Percentiles rank a stretch among this genome's conserved stretches.
phyloP scores from a whole-genome alignment of 2,888 invertebrate genomes.

The Drosophila longiperda region DNA sequence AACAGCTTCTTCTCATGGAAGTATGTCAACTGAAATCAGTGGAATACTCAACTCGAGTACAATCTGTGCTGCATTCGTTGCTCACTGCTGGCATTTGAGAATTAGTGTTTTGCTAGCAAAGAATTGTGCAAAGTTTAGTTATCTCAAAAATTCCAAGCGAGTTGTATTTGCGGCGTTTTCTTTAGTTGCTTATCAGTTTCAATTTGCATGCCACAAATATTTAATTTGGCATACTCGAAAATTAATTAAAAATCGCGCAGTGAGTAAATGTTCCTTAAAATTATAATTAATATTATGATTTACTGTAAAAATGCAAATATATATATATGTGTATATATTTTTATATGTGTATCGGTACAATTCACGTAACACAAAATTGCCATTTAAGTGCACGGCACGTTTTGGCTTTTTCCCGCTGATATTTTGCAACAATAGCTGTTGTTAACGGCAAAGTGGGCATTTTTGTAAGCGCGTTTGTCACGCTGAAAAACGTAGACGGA shows the following conservation, averaged over 20 bases:
- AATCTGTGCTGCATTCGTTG: constrained; percentile 14
- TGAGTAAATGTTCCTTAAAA: not conserved
- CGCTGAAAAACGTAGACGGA: constrained; percentile 21
- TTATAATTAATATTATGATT: constrained; percentile 2
- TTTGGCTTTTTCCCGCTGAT: constrained; percentile 17
- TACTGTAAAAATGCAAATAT: constrained; percentile 1
- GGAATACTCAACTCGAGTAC: constrained; percentile 11
- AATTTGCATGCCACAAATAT: constrained; percentile 58
- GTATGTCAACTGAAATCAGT: constrained; percentile 31
- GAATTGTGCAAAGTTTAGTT: constrained; percentile 33
- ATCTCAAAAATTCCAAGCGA: constrained; percentile 34
- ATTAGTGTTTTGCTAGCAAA: constrained; percentile 3
- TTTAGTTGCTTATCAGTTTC: constrained; percentile 44
- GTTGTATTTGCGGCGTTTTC: constrained; percentile 23
- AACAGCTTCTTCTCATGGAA: constrained; percentile 17
- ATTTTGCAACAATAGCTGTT: constrained; percentile 37
- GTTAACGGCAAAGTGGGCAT: constrained; percentile 39
- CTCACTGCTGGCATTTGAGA: not conserved
- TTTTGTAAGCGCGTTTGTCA: constrained; percentile 28
- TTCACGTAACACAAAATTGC: constrained; percentile 29
- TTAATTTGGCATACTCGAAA: constrained; percentile 22
- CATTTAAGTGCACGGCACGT: constrained; percentile 36
- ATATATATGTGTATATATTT: too few relatives aligned
- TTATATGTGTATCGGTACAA: not conserved
- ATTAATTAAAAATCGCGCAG: constrained; percentile 40